These are phyloP conservation scores for Tipula unca DNA, from an alignment of 2,888 invertebrate species.

Conservation along the genomic window DNA sequence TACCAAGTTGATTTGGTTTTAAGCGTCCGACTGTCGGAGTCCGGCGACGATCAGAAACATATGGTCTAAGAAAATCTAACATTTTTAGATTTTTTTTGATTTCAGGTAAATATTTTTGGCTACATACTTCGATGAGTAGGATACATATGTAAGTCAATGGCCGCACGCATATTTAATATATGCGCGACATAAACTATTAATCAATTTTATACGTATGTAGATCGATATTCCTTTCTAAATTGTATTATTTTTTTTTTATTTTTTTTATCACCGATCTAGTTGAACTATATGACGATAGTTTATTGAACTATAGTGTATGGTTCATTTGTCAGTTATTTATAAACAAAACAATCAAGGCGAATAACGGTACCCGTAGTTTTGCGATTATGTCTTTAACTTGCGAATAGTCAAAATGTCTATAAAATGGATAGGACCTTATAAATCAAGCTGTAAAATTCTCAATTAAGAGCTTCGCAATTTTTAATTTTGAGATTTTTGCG, in stretches of 20 bases:
- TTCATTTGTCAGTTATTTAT: neutral
- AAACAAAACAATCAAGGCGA: neutral
- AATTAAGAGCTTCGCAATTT: too few relatives aligned
- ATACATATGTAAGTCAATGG: neutral
- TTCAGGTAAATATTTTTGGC: neutral
- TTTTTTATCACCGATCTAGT: neutral
- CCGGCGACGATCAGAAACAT: neutral
- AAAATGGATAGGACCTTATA: too few relatives aligned
- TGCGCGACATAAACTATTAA: neutral
- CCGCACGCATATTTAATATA: neutral
- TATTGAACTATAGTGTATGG: neutral
- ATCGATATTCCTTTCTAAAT: neutral
- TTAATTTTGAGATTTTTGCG: too few relatives aligned
- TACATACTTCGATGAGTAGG: neutral
- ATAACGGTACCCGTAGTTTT: neutral
- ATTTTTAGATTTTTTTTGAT: neutral
- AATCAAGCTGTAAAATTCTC: too few relatives aligned
- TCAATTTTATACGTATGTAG: constrained; percentile 2
- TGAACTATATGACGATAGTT: constrained; percentile 14
- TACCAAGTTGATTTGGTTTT: neutral
- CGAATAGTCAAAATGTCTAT: too few relatives aligned
- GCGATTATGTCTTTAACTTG: too few relatives aligned
- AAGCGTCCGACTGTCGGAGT: too few relatives aligned
- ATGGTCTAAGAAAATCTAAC: neutral
- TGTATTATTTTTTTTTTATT: neutral